Base-by-base conservation (phyloP, 2,888 invertebrate species). In the Diadromus collaris region DNA sequence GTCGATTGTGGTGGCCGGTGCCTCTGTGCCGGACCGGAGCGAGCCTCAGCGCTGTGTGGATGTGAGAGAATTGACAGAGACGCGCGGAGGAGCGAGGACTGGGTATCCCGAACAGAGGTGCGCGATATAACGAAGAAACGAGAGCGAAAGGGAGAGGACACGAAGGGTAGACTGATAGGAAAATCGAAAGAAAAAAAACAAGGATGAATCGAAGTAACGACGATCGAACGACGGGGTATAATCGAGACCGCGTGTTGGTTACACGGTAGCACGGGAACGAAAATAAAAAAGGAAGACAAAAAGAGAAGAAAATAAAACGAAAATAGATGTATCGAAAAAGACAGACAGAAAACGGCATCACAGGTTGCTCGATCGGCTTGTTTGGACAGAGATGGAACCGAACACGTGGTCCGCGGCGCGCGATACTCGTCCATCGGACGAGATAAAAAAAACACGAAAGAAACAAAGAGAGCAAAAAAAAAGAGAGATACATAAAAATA, bases 381-480 rank as follows among this genome's bases (percentile, higher is more conserved):
- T 85, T 86, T 83, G 82, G 82, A 86, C 82, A 78, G 81, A 83
- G 83, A 84, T 79, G 68, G 68, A 81, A 83, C 84, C 84, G 85
- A 86, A 86, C 86, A 85, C 85, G 86, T 86, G 86, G 84, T 86
- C 81, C 73, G 27, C 46, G n/a, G 61, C 81, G 78, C 80, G 81
- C 76, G 79, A 82, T 83, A 84, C 82, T 80, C 85, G 83, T 84
- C 83, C 84, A 85, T 86, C 81, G 78, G 73, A 68, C 54, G 70
- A 76, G 78, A 79, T 73, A 78, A 64, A 79, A 76, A 80, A 78
- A 70, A 67, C n/a, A n/a, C n/a, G n/a, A 44, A 73, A 46, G 16
- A 64, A 68, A n/a, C n/a, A n/a, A 73, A 32, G 34, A 34, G 34
- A 38, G 38, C 13, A 38, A 3, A 10, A 38, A 13, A 38, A 13